phyloP scores from a whole-genome alignment of 1,140 invertebrate genomes.

The Matsumurasca onukii region DNA sequence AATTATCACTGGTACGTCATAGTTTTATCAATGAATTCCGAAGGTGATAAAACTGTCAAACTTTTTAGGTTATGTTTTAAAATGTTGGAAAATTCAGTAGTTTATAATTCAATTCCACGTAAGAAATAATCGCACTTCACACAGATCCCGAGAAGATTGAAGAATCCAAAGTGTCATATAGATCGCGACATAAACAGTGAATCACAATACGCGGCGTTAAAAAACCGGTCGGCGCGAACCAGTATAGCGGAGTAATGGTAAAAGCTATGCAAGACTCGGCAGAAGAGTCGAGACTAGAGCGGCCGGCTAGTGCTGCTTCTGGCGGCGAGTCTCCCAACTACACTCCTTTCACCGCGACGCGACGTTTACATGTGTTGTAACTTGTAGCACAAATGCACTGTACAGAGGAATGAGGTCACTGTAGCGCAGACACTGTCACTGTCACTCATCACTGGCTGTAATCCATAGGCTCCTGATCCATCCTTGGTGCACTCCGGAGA shows the following conservation, averaged over 20 bases:
- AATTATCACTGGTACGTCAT: too few relatives aligned
- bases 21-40: too few relatives aligned
- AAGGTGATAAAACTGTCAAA: too few relatives aligned
- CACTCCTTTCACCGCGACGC: constrained; percentile 24
- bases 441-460: background rate
- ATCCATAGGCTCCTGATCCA: too few relatives aligned
- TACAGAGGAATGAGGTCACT: constrained; percentile 28
- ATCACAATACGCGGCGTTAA: constrained; percentile 15
- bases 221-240: constrained; percentile 27
- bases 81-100: too few relatives aligned
- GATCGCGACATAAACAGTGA: background rate
- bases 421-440: background rate
- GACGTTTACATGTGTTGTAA: constrained; percentile 16
- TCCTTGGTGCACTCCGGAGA: too few relatives aligned
- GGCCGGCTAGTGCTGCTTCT: constrained; percentile 23
- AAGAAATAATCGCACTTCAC: too few relatives aligned
- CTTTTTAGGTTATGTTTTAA: too few relatives aligned
- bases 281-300: background rate
- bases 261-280: constrained; percentile 16
- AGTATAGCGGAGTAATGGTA: constrained; percentile 30
- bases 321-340: constrained; percentile 14
- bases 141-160: too few relatives aligned
- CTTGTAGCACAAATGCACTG: constrained; percentile 24
- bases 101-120: too few relatives aligned
- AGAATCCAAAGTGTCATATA: too few relatives aligned